Percentiles rank a stretch among this genome's conserved stretches.
phyloP scores from a whole-genome alignment of 2,797 vertebrate genomes.

The Capromys pilorides region DNA sequence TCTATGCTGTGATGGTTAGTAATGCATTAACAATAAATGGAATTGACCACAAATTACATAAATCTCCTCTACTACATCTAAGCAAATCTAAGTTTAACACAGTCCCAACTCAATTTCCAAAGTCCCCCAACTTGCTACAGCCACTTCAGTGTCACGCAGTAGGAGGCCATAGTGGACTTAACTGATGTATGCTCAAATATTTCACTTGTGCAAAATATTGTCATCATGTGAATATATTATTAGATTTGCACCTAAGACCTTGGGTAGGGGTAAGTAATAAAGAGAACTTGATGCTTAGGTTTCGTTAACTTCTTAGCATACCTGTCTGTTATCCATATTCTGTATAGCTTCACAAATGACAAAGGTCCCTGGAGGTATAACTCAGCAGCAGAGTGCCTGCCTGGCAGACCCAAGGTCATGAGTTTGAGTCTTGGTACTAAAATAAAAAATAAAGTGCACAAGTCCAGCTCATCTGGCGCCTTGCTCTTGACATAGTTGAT shows the following conservation, averaged over 20 bases:
- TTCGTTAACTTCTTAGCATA: background rate
- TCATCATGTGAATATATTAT: background rate
- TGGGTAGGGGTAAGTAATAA: background rate
- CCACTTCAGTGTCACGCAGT: no score
- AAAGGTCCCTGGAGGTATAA: no score
- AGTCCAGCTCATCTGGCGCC: background rate
- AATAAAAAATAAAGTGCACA: no score
- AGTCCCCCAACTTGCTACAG: background rate
- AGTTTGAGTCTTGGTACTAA: no score
- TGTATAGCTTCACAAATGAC: no score
- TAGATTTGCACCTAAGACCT: background rate
- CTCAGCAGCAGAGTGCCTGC: no score
- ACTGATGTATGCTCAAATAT: background rate
- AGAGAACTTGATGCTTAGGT: background rate
- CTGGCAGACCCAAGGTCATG: no score
- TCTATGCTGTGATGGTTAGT: background rate
- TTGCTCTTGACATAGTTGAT: background rate
- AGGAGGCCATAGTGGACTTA: background rate
- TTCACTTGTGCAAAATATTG: background rate
- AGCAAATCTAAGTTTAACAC: background rate
- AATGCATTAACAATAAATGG: background rate
- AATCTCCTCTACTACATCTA: background rate
- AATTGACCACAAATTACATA: background rate
- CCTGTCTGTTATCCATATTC: background rate
- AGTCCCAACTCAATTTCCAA: background rate